Evolutionary conservation across 2,113 vertebrate species (phyloP), one percentile per base, ranked within the genome.

Genomic region (Chitala chitala): DNA sequence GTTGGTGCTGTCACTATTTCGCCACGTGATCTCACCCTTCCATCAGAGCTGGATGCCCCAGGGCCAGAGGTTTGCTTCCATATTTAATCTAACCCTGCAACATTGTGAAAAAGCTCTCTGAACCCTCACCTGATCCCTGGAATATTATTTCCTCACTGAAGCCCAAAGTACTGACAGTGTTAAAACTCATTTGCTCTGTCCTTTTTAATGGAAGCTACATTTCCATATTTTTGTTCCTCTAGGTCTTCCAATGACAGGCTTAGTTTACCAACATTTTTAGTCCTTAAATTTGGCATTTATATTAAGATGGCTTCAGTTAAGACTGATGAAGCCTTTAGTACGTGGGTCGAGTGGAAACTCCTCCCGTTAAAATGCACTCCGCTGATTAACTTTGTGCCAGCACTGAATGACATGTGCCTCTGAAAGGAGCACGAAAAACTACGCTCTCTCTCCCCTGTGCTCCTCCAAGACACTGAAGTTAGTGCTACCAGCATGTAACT

Each of bases 21-120:
- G 33, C 38, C 56, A 33, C 17, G 26, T n/a, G 42, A 29, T 50
- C 42, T 61, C 29, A 29, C 53, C 36, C n/a, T n/a, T 17, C 22
- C 70, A n/a, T 33, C 56, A 58, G 6, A 61, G 3, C 3, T 44
- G 29, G 71, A 13, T 20, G 1, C 61, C 42, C 22, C 12, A 55
- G n/a, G n/a, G n/a, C 70, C 26, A 15, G 5, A 9, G 26, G 48
- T 33, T 69, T 48, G 33, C 55, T 44, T 15, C 44, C 29, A 61
- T 44, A 50, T 73, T 50, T 72, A 59, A 59, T 48, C 17, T n/a
- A 51, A 33, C n/a, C 44, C 56, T 31, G 24, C 17, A n/a, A 63
- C 26, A 24, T 20, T 36, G 29, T 24, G 29, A 51, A 9, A n/a
- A 20, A 64, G n/a, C 29, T 15, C 7, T 12, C 29, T 72, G 9